Percentiles rank a stretch among this genome's conserved stretches.
These are phyloP conservation scores for Rhopalosiphum nymphaeae DNA, from an alignment of 2,888 invertebrate genomes.

Conservation along the genomic window DNA sequence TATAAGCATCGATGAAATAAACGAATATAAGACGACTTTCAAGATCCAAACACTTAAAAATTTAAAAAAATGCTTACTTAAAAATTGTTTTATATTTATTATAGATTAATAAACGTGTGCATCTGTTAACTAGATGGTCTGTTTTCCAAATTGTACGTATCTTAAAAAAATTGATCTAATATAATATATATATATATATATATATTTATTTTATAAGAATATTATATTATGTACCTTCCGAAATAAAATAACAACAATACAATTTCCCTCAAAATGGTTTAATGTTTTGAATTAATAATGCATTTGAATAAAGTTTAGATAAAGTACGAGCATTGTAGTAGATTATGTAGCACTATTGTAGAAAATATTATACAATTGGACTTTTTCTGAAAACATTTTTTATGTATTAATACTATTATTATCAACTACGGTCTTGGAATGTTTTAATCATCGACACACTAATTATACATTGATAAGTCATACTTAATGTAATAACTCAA, in stretches of 20 bases:
- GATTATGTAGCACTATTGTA: not conserved
- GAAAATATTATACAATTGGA: not conserved
- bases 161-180: not conserved
- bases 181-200: not conserved
- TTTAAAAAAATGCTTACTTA: not conserved
- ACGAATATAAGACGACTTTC: not conserved
- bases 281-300: not conserved
- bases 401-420: not conserved
- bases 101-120: not conserved
- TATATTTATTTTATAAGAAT: not conserved
- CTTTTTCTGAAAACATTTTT: not conserved
- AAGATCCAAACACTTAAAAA: not conserved
- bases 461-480: not conserved
- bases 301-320: not conserved
- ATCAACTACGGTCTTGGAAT: not conserved
- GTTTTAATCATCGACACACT: not conserved
- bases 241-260: not conserved
- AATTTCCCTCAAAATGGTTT: not conserved
- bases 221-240: not conserved
- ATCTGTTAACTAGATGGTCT: not conserved
- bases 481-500: not conserved
- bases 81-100: not conserved
- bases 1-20: not conserved
- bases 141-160: not conserved
- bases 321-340: not conserved